Evolutionary conservation across 1,140 invertebrate species (phyloP).

Genomic region (Matsumurasca onukii): DNA sequence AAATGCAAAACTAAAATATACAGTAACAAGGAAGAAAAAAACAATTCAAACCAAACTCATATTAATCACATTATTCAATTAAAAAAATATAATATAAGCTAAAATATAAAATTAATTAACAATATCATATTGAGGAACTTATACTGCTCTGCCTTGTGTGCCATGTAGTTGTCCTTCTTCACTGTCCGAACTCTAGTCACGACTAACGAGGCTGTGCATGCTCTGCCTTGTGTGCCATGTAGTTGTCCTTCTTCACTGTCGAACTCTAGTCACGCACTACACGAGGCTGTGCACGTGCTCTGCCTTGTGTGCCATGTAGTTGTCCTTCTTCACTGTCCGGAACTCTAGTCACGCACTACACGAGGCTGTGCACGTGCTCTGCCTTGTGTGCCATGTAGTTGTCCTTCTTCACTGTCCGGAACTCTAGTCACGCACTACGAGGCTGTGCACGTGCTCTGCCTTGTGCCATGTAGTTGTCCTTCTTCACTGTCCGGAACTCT

Average conservation of each 20-base stretch:
- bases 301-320: constrained; percentile 50
- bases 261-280: no score
- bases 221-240: constrained; percentile 50
- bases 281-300: constrained; percentile 47
- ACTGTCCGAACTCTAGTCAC: constrained; percentile 52
- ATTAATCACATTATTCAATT: no score
- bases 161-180: constrained; percentile 50
- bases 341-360: no score
- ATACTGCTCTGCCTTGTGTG: constrained; percentile 51
- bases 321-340: constrained; percentile 52
- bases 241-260: constrained; percentile 52
- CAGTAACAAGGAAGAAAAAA: no score
- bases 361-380: constrained; percentile 46
- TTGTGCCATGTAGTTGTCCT: constrained; percentile 51
- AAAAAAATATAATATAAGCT: no score
- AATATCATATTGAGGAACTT: no score
- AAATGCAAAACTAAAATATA: no score
- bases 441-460: constrained; percentile 46
- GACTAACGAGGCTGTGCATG: no score
- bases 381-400: constrained; percentile 51
- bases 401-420: constrained; percentile 52
- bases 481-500: constrained; percentile 53
- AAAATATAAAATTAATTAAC: no score
- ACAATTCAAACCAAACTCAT: no score
- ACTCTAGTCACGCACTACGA: no score